Evolutionary conservation across 2,797 vertebrate genomes (phyloP).

Genomic region (Gymnothorax javanicus): DNA sequence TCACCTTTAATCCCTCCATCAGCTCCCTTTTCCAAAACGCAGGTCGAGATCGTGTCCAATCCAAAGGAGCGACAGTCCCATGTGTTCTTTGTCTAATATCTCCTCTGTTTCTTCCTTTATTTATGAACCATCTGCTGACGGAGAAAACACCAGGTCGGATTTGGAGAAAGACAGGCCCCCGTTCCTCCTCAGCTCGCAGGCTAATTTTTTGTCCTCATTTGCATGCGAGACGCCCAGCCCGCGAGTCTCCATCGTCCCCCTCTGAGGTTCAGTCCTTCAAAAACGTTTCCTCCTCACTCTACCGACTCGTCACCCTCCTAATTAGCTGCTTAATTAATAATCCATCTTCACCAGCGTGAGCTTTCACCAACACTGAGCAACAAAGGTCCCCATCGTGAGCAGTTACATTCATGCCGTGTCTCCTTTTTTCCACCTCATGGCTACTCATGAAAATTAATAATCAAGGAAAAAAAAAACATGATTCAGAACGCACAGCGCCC

Average conservation of each 20-base stretch:
- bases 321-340: conserved; percentile 20
- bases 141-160: conserved; percentile 63
- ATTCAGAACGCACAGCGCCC: not conserved
- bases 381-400: not conserved
- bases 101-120: conserved; percentile 68
- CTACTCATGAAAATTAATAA: not conserved
- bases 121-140: conserved; percentile 76
- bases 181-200: conserved; percentile 55
- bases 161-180: conserved; percentile 68
- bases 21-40: not conserved
- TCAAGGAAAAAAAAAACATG: not conserved
- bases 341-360: not conserved
- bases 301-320: not conserved
- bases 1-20: not conserved
- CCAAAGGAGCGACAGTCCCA: not conserved
- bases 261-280: not conserved
- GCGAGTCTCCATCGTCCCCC: not conserved
- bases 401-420: not conserved
- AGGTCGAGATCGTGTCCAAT: not conserved
- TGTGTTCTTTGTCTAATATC: conserved; percentile 49
- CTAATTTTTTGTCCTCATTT: conserved; percentile 61
- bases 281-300: not conserved
- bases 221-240: conserved; percentile 42
- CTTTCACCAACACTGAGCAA: not conserved
- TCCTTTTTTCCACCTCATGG: not conserved